These are phyloP conservation scores for Leuciscus idus DNA, from an alignment of 2,113 vertebrate genomes.

Conservation along the genomic window DNA sequence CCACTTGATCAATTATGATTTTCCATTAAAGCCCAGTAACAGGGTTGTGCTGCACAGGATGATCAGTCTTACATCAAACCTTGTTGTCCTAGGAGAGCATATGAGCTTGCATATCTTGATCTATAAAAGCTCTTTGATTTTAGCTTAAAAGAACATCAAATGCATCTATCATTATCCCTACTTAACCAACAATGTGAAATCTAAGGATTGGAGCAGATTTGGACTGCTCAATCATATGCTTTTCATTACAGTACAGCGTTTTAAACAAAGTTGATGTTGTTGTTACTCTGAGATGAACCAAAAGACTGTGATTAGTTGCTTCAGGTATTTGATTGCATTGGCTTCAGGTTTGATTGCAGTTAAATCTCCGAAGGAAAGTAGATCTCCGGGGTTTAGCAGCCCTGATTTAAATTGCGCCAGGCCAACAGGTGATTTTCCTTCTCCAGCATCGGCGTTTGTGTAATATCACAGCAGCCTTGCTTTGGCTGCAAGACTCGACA, in stretches of 20 bases:
- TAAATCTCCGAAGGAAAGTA: neutral
- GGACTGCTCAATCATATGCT: neutral
- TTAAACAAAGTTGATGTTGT: neutral
- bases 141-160: conserved; percentile 2
- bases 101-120: neutral
- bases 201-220: neutral
- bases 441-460: conserved; percentile 2
- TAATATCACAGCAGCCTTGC: neutral
- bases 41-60: neutral
- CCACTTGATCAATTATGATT: neutral
- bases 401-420: conserved; percentile 7
- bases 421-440: conserved; percentile 18
- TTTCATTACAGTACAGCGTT: neutral
- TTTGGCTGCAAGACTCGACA: conserved; percentile 65
- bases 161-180: neutral
- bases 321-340: neutral
- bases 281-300: neutral
- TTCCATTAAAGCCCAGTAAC: neutral
- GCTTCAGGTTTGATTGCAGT: neutral
- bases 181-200: conserved; percentile 21
- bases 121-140: conserved; percentile 3
- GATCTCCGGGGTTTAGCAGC: neutral
- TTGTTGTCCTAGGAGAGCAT: neutral
- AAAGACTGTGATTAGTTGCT: neutral
- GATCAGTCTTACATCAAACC: neutral